Percentiles rank a stretch among this genome's conserved stretches.
These are phyloP conservation scores for Agriopis leucophaearia DNA, from an alignment of 2,888 invertebrate genomes.

Conservation along the genomic window DNA sequence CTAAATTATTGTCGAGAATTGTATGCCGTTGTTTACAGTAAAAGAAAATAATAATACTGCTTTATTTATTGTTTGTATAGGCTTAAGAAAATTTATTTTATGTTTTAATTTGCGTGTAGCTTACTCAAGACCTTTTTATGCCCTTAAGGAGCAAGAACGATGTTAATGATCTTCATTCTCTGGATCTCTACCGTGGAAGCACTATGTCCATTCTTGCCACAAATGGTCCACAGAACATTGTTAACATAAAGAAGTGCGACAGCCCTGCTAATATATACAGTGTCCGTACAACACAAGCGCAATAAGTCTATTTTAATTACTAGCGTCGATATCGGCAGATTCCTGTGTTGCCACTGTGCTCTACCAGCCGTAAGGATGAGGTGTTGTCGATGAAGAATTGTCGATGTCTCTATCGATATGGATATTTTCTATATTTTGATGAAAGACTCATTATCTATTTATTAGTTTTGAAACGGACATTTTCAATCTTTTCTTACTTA, in stretches of 20 bases:
- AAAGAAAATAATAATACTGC: no score
- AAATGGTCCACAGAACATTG: slow-evolving; percentile 22
- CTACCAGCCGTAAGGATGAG: slow-evolving; percentile 69
- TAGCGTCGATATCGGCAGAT: slow-evolving; percentile 83
- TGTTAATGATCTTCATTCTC: slow-evolving; percentile 8
- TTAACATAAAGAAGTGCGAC: slow-evolving; percentile 28
- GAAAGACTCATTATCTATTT: no score
- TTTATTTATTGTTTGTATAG: no score
- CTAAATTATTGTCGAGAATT: no score
- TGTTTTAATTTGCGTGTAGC: no score
- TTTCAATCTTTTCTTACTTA: no score
- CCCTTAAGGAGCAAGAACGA: slow-evolving; percentile 2
- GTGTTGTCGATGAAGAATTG: slow-evolving; percentile 48
- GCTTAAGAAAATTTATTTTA: no score
- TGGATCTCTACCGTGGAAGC: background rate
- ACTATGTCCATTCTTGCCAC: slow-evolving; percentile 12
- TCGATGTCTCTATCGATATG: slow-evolving; percentile 6
- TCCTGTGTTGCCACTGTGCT: slow-evolving; percentile 83
- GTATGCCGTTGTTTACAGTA: no score
- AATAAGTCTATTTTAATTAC: slow-evolving; percentile 86
- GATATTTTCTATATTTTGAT: background rate
- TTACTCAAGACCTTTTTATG: background rate
- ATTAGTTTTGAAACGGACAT: background rate
- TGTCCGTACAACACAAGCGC: slow-evolving; percentile 65
- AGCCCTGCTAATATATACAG: slow-evolving; percentile 38